Evolutionary conservation across 2,888 invertebrate species (phyloP).

Genomic region (Helobdella robusta): DNA sequence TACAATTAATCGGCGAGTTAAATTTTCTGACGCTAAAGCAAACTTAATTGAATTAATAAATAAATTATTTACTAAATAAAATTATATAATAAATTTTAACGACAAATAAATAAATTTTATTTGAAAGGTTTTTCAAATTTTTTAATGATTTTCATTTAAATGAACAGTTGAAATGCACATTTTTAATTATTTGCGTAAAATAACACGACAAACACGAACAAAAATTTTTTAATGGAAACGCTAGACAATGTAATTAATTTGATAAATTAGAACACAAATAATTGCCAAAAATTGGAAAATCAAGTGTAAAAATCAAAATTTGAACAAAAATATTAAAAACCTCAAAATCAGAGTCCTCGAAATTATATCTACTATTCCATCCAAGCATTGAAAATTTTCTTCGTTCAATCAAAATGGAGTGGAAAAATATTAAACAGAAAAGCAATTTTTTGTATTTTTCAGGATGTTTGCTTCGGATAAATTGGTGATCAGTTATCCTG

Average conservation of each 20-base stretch:
- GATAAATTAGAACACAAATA: neutral
- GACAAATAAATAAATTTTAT: no score
- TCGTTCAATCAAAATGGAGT: slow-evolving; percentile 70
- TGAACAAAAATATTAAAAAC: slow-evolving; percentile 48
- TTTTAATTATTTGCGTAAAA: neutral
- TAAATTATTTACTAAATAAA: no score
- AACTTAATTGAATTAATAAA: no score
- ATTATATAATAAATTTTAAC: no score
- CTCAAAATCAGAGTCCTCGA: slow-evolving; percentile 83
- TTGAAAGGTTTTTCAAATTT: no score
- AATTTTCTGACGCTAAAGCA: no score
- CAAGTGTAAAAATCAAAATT: neutral
- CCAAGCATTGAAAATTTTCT: slow-evolving; percentile 78
- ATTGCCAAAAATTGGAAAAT: neutral
- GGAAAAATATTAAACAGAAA: slow-evolving; percentile 75
- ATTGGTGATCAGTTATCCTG: slow-evolving; percentile 67
- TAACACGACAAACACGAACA: neutral
- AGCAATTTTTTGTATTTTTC: slow-evolving; percentile 63
- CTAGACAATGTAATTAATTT: neutral
- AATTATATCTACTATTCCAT: slow-evolving; percentile 79
- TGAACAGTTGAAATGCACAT: no score
- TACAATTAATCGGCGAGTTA: no score
- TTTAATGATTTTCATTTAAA: no score
- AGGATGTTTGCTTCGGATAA: slow-evolving; percentile 60
- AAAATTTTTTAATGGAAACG: neutral